Conservation (phyloP, 2,113 vertebrate genomes). For the Sebastes fasciatus region DNA sequence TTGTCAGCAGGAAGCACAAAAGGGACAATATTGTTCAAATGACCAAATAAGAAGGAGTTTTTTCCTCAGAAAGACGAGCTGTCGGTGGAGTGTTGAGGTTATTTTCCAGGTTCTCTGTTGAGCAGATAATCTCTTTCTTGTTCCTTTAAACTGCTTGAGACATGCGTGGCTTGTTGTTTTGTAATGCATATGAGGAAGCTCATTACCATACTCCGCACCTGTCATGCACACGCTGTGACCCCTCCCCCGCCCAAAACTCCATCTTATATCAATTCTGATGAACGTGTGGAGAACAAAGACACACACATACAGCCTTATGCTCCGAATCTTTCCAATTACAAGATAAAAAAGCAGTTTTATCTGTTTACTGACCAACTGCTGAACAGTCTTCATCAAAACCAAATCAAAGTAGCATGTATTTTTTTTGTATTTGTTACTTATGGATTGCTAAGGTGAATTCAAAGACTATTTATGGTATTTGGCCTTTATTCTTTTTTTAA, state of each 20-base stretch:
- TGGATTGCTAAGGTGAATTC: too few species aligned
- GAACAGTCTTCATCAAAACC: background rate
- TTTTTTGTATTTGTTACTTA: background rate
- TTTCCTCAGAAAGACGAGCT: background rate
- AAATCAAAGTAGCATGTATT: background rate
- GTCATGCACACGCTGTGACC: constrained; percentile 41
- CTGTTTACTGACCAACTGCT: too few species aligned
- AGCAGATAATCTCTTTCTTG: constrained; percentile 11
- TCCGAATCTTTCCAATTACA: background rate
- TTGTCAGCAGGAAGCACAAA: background rate
- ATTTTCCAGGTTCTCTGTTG: background rate
- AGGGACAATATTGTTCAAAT: background rate
- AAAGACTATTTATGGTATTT: background rate
- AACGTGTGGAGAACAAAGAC: constrained; percentile 55
- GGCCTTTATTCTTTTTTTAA: background rate
- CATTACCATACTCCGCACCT: constrained; percentile 75
- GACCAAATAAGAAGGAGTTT: background rate
- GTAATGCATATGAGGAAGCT: constrained; percentile 78
- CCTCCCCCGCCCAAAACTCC: constrained; percentile 43
- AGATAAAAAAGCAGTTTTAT: background rate
- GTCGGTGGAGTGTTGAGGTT: background rate
- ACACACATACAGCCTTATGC: background rate
- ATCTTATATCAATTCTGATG: constrained; percentile 4
- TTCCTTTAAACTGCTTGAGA: constrained; percentile 9
- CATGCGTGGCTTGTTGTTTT: constrained; percentile 55